A percentile compares a stretch with the other conserved stretches of the same genome.
phyloP scores from a whole-genome alignment of 2,113 vertebrate genomes.

The Coturnix japonica region DNA sequence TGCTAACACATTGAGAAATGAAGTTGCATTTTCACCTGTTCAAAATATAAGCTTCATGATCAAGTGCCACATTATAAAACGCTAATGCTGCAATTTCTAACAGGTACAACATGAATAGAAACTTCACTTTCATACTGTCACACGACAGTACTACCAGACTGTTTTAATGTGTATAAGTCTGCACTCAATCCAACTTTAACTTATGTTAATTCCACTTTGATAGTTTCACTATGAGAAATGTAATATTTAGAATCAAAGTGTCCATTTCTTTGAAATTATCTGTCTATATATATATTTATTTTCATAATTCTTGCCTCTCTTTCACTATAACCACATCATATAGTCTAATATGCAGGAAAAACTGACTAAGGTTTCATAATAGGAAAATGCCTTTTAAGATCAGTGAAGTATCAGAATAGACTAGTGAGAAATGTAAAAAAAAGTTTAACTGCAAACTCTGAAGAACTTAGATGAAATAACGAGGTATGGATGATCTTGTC shows the following conservation, averaged over 20 bases:
- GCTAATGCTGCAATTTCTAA: not conserved
- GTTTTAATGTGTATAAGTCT: not conserved
- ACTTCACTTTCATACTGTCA: not conserved
- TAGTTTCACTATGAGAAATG: not conserved
- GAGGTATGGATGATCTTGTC: not conserved
- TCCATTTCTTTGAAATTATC: constrained; percentile 12
- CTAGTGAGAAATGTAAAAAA: not conserved
- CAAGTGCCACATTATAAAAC: not conserved
- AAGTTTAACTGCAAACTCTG: not conserved
- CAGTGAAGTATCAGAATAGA: not conserved
- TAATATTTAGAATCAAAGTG: not conserved
- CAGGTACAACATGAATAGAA: not conserved
- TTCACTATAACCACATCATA: not conserved
- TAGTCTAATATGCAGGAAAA: not conserved
- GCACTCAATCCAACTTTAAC: not conserved
- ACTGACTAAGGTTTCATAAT: not conserved
- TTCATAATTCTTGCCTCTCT: not conserved
- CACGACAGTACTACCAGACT: not conserved
- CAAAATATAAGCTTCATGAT: not conserved
- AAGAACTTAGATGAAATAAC: not conserved
- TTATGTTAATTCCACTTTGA: not conserved
- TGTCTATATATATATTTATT: not conserved
- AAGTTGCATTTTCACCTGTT: not conserved
- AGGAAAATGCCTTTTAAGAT: not conserved
- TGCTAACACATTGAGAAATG: not conserved